Evolutionary conservation across 2,888 invertebrate genomes (phyloP).

Genomic region (Sphinx pinastri): DNA sequence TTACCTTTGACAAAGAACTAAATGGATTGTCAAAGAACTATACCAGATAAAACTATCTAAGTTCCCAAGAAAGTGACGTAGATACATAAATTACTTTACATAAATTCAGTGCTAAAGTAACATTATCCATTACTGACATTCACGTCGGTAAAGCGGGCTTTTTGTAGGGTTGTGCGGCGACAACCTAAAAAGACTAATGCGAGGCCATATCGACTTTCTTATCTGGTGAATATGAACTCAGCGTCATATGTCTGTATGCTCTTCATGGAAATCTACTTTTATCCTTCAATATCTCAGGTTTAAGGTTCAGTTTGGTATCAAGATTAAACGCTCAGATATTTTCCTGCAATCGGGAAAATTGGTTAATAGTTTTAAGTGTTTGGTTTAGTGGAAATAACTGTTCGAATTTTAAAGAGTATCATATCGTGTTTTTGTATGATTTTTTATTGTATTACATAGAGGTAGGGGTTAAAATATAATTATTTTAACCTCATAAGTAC

Average conservation of each 20-base stretch:
- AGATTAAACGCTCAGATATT: not conserved
- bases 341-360: too few species aligned
- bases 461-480: too few species aligned
- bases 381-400: not conserved
- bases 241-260: slow-evolving; percentile 17
- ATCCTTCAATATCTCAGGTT: not conserved
- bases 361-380: not conserved
- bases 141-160: slow-evolving; percentile 44
- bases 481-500: too few species aligned
- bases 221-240: slow-evolving; percentile 29
- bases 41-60: not conserved
- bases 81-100: slow-evolving; percentile 32
- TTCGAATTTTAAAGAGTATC: too few species aligned
- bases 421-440: too few species aligned
- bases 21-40: slow-evolving; percentile 12
- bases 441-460: too few species aligned
- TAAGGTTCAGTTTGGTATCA: not conserved
- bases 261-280: slow-evolving; percentile 10
- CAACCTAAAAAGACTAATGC: slow-evolving; percentile 50
- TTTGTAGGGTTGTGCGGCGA: slow-evolving; percentile 41
- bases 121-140: slow-evolving; percentile 48
- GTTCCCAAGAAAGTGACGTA: not conserved
- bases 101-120: slow-evolving; percentile 43
- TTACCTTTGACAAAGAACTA: slow-evolving; percentile 5
- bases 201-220: slow-evolving; percentile 42